Conservation (phyloP, 1,140 invertebrate genomes). For the Ridgeia piscesae region DNA sequence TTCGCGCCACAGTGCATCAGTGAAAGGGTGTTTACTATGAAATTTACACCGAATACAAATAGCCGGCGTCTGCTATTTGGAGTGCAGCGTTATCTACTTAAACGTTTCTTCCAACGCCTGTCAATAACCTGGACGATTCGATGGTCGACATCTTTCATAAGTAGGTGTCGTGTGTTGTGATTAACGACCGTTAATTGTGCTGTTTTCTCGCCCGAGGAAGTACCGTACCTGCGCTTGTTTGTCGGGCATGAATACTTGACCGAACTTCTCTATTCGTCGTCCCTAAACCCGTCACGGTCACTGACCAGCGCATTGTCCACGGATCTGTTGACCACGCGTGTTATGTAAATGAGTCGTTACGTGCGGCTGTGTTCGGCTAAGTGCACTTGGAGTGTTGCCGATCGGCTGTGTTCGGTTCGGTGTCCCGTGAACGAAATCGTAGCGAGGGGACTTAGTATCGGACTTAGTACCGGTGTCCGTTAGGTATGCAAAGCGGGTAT, state of each 20-base stretch:
- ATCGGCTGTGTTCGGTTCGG: not conserved
- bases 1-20: not conserved
- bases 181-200: not conserved
- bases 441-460: not conserved
- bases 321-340: not conserved
- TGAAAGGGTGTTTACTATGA: not conserved
- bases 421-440: not conserved
- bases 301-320: not conserved
- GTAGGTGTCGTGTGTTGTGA: not conserved
- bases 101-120: not conserved
- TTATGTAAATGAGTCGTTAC: not conserved
- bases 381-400: not conserved
- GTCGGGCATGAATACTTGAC: not conserved
- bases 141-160: not conserved
- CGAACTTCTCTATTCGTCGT: not conserved
- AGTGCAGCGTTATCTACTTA: not conserved
- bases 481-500: not conserved
- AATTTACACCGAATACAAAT: not conserved
- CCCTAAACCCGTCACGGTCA: not conserved
- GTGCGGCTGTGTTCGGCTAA: not conserved
- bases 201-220: not conserved
- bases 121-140: not conserved
- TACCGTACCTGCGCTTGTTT: not conserved
- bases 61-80: not conserved
- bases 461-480: not conserved